A percentile compares a stretch with the other conserved stretches of the same genome.
phyloP scores from a whole-genome alignment of 2,113 vertebrate genomes.

The Callipepla squamata region DNA sequence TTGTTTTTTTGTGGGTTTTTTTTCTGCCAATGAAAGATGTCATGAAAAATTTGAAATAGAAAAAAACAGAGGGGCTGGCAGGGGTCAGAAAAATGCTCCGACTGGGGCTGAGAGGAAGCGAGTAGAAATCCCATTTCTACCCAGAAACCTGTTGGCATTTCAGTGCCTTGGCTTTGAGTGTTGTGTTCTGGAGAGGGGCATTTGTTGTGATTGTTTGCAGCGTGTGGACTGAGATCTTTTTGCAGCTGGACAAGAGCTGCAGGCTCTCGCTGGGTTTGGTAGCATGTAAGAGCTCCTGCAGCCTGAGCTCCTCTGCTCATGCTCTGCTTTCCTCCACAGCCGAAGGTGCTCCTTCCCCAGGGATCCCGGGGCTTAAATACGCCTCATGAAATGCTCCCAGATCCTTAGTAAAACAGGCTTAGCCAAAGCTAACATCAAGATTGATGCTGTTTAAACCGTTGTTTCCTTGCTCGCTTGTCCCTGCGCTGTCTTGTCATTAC shows the following conservation, averaged over 20 bases:
- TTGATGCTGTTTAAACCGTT: neutral
- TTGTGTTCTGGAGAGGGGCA: neutral
- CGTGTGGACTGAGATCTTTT: accelerated
- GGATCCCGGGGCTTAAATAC: neutral
- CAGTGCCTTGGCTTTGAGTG: neutral
- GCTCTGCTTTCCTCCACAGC: neutral
- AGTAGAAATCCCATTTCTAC: neutral
- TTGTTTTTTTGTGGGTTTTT: neutral
- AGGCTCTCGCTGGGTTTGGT: neutral
- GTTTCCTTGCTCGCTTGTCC: neutral
- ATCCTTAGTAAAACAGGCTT: slow-evolving; percentile 30
- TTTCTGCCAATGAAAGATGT: neutral
- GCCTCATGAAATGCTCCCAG: neutral
- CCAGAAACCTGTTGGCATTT: neutral
- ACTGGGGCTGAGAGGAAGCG: neutral
- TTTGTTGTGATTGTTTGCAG: neutral
- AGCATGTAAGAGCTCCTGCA: neutral
- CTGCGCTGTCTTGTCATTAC: neutral
- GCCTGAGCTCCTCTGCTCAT: neutral
- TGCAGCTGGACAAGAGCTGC: neutral
- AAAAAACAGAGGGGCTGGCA: neutral
- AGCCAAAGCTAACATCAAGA: neutral
- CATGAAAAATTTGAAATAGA: neutral
- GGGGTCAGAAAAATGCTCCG: neutral
- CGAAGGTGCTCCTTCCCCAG: neutral